Base-by-base conservation (phyloP, 2,888 invertebrate species). In the Falcaria lacertinaria region DNA sequence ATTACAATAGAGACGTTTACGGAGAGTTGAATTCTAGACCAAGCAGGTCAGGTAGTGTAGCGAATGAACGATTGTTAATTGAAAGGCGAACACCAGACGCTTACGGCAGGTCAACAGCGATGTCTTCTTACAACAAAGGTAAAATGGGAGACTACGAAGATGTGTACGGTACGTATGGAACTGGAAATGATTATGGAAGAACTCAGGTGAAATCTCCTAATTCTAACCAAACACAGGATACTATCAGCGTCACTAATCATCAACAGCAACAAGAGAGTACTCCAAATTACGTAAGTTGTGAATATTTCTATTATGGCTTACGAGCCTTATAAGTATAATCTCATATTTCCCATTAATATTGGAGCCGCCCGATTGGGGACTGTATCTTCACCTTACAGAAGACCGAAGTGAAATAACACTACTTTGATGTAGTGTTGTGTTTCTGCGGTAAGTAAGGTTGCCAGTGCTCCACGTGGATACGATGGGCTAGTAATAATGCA, bases 81-180 rank as follows among this genome's bases (percentile, higher is more conserved):
- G 96, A 96, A 69, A 90, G 96, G 55, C 90, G 96, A 54, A 96
- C 96, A 0, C 96, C 96, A 0, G 96, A 96, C 65, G 94, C 95
- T 8, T 96, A 96, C 65, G 95, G 95, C 1, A 86, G 94, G 50
- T 93, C 94, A 32, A 80, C 79, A 33, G 74, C 81, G 54, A 90
- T 88, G 74, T 85, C 74, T 8, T 71, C 80, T 7, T 81, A 87
- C 46, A 73, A 67, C 43, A 86, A 81, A 53, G 79, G 74, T 33
- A 82, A 80, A 60, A 80, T 87, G 28, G 91, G 91, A 0, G 95
- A 96, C 69, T 96, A 96, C 65, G 95, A 96, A 82, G 96, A 96
- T 61, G 92, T 96, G 15, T 95, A 90, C 69, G 56, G 89, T 54
- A 66, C 76, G 19, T 83, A 84, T 47, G 54, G 71, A 1, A 54